Evolutionary conservation across 2,113 vertebrate species (phyloP).

Genomic region (Cygnus buccinator): DNA sequence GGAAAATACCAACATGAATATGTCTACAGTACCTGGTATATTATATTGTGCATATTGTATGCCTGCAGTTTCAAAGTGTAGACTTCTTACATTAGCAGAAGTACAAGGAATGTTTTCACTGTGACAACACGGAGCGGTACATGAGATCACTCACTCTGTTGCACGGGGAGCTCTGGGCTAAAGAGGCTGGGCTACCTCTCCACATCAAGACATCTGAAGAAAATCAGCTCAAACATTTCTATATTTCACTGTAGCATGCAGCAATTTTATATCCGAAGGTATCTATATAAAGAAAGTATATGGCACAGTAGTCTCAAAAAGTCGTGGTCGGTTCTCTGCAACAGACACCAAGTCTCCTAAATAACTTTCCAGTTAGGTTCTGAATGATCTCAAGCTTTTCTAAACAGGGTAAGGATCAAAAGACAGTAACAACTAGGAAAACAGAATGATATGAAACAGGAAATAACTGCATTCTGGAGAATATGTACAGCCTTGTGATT

Average conservation of each 20-base stretch:
- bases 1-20: not conserved
- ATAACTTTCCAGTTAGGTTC: not conserved
- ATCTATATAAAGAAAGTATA: not conserved
- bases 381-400: not conserved
- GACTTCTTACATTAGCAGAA: not conserved
- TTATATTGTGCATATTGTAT: not conserved
- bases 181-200: not conserved
- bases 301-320: not conserved
- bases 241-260: not conserved
- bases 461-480: not conserved
- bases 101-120: not conserved
- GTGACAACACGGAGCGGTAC: not conserved
- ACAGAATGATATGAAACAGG: not conserved
- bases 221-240: not conserved
- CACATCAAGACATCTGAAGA: not conserved
- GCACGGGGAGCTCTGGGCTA: not conserved
- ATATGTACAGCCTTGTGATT: not conserved
- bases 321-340: not conserved
- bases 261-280: not conserved
- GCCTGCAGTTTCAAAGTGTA: not conserved
- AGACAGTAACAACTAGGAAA: not conserved
- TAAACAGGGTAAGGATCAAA: not conserved
- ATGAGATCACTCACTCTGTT: not conserved
- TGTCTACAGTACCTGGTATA: not conserved
- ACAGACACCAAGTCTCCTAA: not conserved